phyloP scores from a whole-genome alignment of 2,888 invertebrate genomes.

The Cacoxenus indagator region DNA sequence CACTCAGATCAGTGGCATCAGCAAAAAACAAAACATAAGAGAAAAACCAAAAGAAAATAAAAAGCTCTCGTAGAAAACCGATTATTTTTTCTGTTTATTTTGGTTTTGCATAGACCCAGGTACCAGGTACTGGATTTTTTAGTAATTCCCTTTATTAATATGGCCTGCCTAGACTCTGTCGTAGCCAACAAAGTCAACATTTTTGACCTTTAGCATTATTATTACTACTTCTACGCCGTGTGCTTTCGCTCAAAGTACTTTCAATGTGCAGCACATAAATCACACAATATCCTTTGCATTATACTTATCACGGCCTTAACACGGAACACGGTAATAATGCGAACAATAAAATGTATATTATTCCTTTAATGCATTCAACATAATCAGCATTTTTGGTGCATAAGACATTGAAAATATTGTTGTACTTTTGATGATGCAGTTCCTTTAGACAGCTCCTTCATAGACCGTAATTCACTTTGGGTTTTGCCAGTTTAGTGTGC shows the following conservation, averaged over 20 bases:
- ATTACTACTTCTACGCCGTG: no score
- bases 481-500: not conserved
- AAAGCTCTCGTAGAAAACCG: no score
- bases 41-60: no score
- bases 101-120: no score
- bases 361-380: not conserved
- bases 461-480: not conserved
- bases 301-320: not conserved
- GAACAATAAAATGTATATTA: not conserved
- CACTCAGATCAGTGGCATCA: no score
- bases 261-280: not conserved
- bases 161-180: no score
- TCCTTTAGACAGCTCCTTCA: not conserved
- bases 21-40: no score
- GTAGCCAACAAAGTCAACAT: no score
- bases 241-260: not conserved
- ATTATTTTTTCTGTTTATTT: no score
- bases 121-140: no score
- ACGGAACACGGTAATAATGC: not conserved
- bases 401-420: conserved; percentile 1
- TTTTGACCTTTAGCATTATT: no score
- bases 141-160: no score
- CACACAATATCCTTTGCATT: not conserved
- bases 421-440: not conserved
- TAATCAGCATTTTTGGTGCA: not conserved